phyloP scores from a whole-genome alignment of 2,888 invertebrate species.

The Linnaemya vulpina region DNA sequence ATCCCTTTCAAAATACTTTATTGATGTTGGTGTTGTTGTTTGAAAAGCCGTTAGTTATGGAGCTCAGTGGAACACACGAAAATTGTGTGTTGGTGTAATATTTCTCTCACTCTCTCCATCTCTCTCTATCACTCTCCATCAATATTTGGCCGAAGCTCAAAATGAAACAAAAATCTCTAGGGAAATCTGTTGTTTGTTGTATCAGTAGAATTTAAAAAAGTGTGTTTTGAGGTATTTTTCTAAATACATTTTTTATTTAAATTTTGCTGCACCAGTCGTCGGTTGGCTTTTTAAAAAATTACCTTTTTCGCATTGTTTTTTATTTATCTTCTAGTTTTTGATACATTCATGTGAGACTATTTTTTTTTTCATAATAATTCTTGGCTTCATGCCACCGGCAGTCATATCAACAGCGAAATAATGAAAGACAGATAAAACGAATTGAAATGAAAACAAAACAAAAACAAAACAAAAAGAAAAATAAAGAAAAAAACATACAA shows the following conservation, averaged over 20 bases:
- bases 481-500: too few species aligned
- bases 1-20: not conserved
- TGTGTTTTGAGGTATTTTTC: not conserved
- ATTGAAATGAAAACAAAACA: conserved; percentile 45
- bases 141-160: conserved; percentile 41
- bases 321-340: not conserved
- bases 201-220: not conserved
- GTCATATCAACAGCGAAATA: conserved; percentile 22
- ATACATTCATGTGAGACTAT: too few species aligned
- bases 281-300: conserved; percentile 32
- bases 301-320: conserved; percentile 25
- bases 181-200: conserved; percentile 23
- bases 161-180: conserved; percentile 22
- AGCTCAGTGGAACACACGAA: not conserved
- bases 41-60: not conserved
- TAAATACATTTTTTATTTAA: not conserved
- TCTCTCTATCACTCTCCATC: too few species aligned
- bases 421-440: conserved; percentile 21
- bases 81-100: conserved; percentile 39
- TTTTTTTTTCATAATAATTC: conserved; percentile 20
- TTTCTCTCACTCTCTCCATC: too few species aligned
- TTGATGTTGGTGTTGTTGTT: not conserved
- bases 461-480: too few species aligned
- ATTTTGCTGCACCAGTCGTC: not conserved
- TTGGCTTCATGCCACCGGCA: conserved; percentile 47